Evolutionary conservation across 2,797 vertebrate species (phyloP).

Genomic region (Lateolabrax maculatus): DNA sequence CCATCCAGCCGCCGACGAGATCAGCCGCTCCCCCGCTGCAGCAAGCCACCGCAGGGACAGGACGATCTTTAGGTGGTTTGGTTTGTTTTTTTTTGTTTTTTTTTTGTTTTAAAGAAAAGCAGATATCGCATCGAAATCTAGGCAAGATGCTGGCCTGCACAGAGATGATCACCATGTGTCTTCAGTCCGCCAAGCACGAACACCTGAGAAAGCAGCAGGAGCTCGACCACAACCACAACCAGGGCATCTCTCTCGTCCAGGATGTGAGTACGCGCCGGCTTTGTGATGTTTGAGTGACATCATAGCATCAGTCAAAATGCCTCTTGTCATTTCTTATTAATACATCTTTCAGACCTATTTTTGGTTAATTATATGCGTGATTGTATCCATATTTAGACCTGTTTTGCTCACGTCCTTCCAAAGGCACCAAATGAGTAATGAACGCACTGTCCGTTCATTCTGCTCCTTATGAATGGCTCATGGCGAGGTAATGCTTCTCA

Average conservation of each 20-base stretch:
- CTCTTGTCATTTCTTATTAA: no score
- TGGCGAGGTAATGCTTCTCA: conserved; percentile 4
- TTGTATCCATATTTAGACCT: background rate
- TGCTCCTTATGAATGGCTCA: conserved; percentile 63
- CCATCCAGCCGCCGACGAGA: conserved; percentile 49
- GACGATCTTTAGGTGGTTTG: no score
- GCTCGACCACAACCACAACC: conserved; percentile 77
- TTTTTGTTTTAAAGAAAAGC: background rate
- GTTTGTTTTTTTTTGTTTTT: background rate
- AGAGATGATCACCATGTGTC: conserved; percentile 91
- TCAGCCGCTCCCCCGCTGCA: conserved; percentile 29
- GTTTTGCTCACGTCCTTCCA: background rate
- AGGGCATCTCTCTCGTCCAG: conserved; percentile 86
- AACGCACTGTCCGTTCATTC: conserved; percentile 15
- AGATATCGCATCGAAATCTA: conserved; percentile 31
- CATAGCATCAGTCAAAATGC: background rate
- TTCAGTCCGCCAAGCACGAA: conserved; percentile 86
- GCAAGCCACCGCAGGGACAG: background rate
- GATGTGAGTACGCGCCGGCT: conserved; percentile 85
- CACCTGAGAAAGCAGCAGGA: conserved; percentile 75
- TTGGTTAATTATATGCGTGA: background rate
- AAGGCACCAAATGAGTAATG: conserved; percentile 8
- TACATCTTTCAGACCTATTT: background rate
- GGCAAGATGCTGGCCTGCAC: conserved; percentile 87
- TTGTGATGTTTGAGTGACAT: background rate